Evolutionary conservation across 2,113 vertebrate genomes (phyloP).

Genomic region (Microcebus griseorufus): DNA sequence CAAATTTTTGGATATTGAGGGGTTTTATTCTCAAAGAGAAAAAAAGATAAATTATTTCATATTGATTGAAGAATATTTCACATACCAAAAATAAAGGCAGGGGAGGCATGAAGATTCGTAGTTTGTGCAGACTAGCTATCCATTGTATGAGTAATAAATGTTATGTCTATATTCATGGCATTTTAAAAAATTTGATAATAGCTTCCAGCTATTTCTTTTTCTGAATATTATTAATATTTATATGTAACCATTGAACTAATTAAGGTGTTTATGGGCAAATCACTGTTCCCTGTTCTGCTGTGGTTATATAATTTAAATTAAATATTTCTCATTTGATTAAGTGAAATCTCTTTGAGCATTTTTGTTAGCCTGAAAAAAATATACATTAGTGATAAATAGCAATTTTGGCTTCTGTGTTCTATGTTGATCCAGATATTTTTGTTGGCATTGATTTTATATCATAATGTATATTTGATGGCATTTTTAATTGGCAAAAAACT

Average conservation of each 20-base stretch:
- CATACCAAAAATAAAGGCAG: slow-evolving; percentile 43
- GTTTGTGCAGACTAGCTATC: neutral
- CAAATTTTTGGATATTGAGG: slow-evolving; percentile 7
- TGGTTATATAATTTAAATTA: slow-evolving; percentile 57
- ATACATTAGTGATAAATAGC: neutral
- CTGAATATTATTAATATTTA: slow-evolving; percentile 59
- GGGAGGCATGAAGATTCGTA: neutral
- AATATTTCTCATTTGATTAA: slow-evolving; percentile 57
- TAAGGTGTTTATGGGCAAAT: slow-evolving; percentile 49
- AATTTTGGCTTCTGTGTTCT: slow-evolving; percentile 36
- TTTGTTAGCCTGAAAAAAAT: slow-evolving; percentile 52
- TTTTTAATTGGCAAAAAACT: slow-evolving; percentile 47
- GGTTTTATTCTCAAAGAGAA: slow-evolving; percentile 24
- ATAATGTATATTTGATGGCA: slow-evolving; percentile 26
- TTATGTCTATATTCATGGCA: slow-evolving; percentile 39
- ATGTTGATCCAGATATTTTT: neutral
- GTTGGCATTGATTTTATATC: slow-evolving; percentile 46
- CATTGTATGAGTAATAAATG: neutral
- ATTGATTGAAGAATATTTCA: slow-evolving; percentile 24
- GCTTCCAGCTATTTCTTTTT: slow-evolving; percentile 56
- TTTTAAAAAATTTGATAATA: slow-evolving; percentile 4
- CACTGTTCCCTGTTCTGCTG: slow-evolving; percentile 19
- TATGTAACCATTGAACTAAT: slow-evolving; percentile 57
- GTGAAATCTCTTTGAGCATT: slow-evolving; percentile 47
- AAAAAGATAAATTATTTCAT: slow-evolving; percentile 22